Evolutionary conservation across 2,113 vertebrate genomes (phyloP).

Genomic region (Clarias magur): DNA sequence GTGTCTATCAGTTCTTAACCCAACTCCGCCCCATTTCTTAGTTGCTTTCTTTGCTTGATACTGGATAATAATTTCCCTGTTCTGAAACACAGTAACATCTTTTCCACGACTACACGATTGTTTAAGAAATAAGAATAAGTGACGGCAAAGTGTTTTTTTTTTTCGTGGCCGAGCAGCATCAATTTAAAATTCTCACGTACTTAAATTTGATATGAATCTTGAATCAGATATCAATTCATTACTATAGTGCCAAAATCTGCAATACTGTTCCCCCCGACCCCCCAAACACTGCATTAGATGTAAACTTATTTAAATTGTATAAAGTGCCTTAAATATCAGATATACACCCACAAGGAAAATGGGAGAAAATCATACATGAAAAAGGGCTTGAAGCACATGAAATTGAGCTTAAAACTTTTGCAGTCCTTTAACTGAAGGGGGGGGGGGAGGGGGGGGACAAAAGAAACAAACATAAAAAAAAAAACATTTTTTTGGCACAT

Average conservation of each 20-base stretch:
- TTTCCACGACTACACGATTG: too few relatives aligned
- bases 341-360: neutral
- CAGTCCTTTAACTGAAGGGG: neutral
- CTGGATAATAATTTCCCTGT: too few relatives aligned
- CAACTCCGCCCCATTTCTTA: too few relatives aligned
- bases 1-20: too few relatives aligned
- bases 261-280: neutral
- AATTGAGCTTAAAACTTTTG: neutral
- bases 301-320: neutral
- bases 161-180: too few relatives aligned
- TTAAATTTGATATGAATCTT: neutral
- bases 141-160: too few relatives aligned
- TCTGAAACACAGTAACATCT: too few relatives aligned
- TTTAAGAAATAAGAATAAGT: too few relatives aligned
- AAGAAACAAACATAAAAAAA: too few relatives aligned
- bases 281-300: too few relatives aligned
- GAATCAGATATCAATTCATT: neutral
- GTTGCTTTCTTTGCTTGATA: too few relatives aligned
- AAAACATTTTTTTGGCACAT: neutral
- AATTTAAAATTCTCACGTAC: neutral
- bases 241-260: neutral
- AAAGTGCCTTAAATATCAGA: neutral
- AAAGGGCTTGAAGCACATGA: neutral
- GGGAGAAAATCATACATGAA: neutral
- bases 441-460: too few relatives aligned